Conservation (phyloP, 2,888 invertebrate species). For the Cantharis lateralis region DNA sequence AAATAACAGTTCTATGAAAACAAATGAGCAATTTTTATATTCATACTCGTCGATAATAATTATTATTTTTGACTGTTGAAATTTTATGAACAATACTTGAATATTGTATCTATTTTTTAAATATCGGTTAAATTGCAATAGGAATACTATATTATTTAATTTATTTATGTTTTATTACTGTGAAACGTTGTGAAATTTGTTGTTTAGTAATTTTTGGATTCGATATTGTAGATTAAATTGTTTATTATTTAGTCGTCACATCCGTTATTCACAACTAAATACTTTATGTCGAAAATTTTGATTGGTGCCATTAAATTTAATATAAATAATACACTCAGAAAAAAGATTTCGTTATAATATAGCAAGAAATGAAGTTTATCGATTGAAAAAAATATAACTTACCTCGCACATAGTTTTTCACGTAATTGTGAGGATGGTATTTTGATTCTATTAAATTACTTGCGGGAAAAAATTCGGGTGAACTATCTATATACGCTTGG, state of each 20-base stretch:
- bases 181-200: not conserved
- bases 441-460: conserved; percentile 61
- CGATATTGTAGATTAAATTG: not conserved
- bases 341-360: too few relatives aligned
- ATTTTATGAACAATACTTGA: not conserved
- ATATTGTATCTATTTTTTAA: too few relatives aligned
- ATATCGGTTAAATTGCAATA: not conserved
- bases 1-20: conserved; percentile 1
- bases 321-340: not conserved
- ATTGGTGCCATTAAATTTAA: not conserved
- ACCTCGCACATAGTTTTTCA: conserved; percentile 76
- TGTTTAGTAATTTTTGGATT: not conserved
- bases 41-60: not conserved
- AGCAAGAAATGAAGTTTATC: too few relatives aligned
- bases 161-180: not conserved
- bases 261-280: not conserved
- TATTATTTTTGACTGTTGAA: not conserved
- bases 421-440: conserved; percentile 69
- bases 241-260: not conserved
- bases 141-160: too few relatives aligned
- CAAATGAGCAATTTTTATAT: conserved; percentile 14
- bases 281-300: not conserved
- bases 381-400: conserved; percentile 38
- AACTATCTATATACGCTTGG: conserved; percentile 69
- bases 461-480: conserved; percentile 72